Conservation (phyloP, 1,140 invertebrate genomes). For the Caenorhabditis inopinata region DNA sequence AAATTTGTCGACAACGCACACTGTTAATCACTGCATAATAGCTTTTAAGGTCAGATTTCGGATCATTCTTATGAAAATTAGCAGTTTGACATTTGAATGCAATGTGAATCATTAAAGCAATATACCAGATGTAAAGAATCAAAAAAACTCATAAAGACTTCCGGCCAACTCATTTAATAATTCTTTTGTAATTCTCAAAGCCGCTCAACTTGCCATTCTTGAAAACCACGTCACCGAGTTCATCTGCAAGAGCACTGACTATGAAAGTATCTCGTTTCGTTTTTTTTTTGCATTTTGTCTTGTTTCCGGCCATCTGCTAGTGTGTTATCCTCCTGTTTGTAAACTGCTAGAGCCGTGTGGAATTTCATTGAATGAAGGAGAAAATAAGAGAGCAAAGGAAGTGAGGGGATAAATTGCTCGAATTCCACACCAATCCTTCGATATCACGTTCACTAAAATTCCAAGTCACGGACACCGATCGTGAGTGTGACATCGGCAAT, state of each 20-base stretch:
- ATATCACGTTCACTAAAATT: background rate
- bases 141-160: no score
- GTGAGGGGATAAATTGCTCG: conserved; percentile 1
- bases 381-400: background rate
- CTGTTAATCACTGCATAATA: no score
- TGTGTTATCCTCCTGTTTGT: conserved; percentile 3
- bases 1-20: no score
- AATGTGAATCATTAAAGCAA: no score
- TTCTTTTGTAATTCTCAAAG: no score
- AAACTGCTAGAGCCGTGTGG: background rate
- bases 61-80: no score
- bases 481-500: no score
- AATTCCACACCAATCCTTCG: conserved; percentile 16
- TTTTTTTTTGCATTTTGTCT: background rate
- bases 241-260: background rate
- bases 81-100: no score
- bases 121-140: no score
- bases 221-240: background rate
- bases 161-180: no score
- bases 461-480: background rate
- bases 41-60: no score
- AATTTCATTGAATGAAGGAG: background rate
- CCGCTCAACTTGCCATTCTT: no score
- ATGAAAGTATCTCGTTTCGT: background rate
- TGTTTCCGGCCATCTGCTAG: background rate